Conservation (phyloP, 2,797 vertebrate species). For the Setipinna tenuifilis region DNA sequence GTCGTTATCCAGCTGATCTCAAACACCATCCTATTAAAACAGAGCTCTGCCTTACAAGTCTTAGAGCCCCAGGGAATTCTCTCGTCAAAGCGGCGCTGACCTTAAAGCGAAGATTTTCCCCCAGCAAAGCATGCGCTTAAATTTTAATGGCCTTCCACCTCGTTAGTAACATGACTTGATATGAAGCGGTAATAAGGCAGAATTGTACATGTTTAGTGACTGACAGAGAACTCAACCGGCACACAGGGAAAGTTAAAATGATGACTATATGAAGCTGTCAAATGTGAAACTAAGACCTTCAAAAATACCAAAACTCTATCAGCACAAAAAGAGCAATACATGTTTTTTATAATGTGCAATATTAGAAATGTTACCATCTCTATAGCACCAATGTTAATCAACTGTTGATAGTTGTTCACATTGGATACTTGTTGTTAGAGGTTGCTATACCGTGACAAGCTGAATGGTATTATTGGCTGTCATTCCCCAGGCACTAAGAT, state of each 20-base stretch:
- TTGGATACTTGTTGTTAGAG: background rate
- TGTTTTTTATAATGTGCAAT: background rate
- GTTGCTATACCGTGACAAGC: too few species aligned
- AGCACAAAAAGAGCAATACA: background rate
- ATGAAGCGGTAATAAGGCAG: background rate
- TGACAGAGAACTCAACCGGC: background rate
- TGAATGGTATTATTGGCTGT: background rate
- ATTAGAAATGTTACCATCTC: background rate
- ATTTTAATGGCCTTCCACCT: background rate
- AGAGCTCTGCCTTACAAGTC: slow-evolving; percentile 13
- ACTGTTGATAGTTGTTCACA: background rate
- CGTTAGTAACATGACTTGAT: background rate
- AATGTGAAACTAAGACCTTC: background rate
- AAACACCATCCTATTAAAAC: background rate
- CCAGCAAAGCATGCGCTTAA: background rate
- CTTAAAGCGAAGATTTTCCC: background rate
- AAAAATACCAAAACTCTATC: background rate
- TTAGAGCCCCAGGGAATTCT: background rate
- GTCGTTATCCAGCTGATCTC: slow-evolving; percentile 29
- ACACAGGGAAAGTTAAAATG: background rate
- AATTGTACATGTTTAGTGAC: background rate
- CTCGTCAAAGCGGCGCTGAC: background rate
- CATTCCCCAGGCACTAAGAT: slow-evolving; percentile 75
- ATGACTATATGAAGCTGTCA: background rate
- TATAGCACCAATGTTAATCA: background rate